Percentiles rank a stretch among this genome's conserved stretches.
These are phyloP conservation scores for Steinernema carpocapsae DNA, from an alignment of 2,888 invertebrate species.

Conservation along the genomic window DNA sequence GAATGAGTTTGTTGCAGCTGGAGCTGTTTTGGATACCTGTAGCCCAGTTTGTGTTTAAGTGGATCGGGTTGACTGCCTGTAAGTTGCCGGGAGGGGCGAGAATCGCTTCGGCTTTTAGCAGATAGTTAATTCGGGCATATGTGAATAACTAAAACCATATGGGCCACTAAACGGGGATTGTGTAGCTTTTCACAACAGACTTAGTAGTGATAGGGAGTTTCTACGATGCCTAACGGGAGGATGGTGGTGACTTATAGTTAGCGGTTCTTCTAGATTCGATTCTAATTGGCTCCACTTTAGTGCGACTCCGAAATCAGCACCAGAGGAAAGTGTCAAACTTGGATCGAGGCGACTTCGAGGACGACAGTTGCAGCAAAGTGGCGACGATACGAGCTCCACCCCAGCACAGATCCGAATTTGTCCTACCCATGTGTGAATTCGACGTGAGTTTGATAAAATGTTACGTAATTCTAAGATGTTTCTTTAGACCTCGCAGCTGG, in stretches of 20 bases:
- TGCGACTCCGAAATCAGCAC: constrained; percentile 1
- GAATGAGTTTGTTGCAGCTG: not conserved
- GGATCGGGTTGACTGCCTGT: constrained; percentile 5
- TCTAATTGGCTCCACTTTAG: not conserved
- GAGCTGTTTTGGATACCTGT: constrained; percentile 13
- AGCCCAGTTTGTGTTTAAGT: constrained; percentile 11
- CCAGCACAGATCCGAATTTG: not conserved
- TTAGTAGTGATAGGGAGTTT: not conserved
- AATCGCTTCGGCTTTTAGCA: constrained; percentile 16
- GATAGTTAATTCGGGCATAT: constrained; percentile 14
- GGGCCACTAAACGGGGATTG: not conserved
- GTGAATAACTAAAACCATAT: constrained; percentile 20
- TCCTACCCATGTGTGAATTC: constrained; percentile 19
- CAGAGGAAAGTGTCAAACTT: not conserved
- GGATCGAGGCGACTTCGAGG: not conserved
- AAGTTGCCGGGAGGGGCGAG: too few relatives aligned
- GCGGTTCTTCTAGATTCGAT: not conserved
- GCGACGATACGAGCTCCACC: not conserved
- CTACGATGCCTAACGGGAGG: constrained; percentile 1
- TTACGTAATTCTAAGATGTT: not conserved
- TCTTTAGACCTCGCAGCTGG: not conserved
- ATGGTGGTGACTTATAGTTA: constrained; percentile 5
- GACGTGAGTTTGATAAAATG: constrained; percentile 25
- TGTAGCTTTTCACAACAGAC: not conserved
- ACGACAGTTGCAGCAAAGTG: not conserved